These are phyloP conservation scores for Syrista parreyssii DNA, from an alignment of 2,888 invertebrate genomes.

Conservation along the genomic window DNA sequence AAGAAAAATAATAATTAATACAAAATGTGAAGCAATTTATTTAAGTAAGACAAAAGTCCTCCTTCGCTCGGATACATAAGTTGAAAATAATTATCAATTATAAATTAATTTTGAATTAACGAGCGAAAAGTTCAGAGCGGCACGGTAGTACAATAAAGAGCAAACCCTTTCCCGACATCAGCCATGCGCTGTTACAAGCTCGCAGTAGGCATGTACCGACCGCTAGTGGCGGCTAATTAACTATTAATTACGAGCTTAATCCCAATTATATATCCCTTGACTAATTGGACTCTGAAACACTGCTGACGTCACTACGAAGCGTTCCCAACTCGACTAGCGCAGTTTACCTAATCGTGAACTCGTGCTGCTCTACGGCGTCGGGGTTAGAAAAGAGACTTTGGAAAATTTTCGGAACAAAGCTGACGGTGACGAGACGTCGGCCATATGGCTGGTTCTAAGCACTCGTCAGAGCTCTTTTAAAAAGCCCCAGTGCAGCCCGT, in stretches of 20 bases:
- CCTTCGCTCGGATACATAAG: neutral
- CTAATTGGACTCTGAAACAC: slow-evolving; percentile 59
- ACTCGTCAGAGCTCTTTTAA: neutral
- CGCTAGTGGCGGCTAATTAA: slow-evolving; percentile 51
- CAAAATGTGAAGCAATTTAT: neutral
- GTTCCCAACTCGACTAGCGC: neutral
- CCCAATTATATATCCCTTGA: slow-evolving; percentile 56
- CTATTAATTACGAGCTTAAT: slow-evolving; percentile 59
- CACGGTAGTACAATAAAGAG: slow-evolving; percentile 42
- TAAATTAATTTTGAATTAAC: slow-evolving; percentile 56
- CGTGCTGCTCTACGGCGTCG: neutral
- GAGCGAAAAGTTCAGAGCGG: slow-evolving; percentile 38
- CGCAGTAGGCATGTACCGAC: slow-evolving; percentile 10
- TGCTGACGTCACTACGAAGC: slow-evolving; percentile 35
- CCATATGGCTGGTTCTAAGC: neutral
- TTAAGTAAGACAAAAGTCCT: neutral
- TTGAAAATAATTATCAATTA: slow-evolving; percentile 54
- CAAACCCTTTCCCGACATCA: slow-evolving; percentile 30
- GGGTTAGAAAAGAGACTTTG: neutral
- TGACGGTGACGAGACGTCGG: slow-evolving; percentile 6
- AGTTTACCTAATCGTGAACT: slow-evolving; percentile 1
- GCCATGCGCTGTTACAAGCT: slow-evolving; percentile 5
- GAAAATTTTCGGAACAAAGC: slow-evolving; percentile 6
- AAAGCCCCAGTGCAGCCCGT: neutral
- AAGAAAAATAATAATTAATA: neutral